Evolutionary conservation across 2,888 invertebrate genomes (phyloP).

Genomic region (Diplolepis rosae): DNA sequence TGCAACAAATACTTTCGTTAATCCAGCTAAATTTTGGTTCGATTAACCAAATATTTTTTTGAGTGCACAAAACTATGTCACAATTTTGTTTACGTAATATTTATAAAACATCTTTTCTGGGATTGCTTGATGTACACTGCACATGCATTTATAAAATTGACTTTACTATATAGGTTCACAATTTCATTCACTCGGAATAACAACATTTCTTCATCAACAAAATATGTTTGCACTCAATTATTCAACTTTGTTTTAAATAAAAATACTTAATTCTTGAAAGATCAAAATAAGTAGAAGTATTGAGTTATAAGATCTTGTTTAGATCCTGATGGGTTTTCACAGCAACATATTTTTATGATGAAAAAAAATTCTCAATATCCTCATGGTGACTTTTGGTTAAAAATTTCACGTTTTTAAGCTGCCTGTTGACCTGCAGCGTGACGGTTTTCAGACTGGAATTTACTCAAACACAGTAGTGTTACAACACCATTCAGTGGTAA

Average conservation of each 20-base stretch:
- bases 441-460: conserved; percentile 85
- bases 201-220: not conserved
- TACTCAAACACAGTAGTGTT: conserved; percentile 95
- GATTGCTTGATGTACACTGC: not conserved
- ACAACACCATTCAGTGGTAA: conserved; percentile 95
- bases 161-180: not conserved
- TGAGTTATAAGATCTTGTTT: no score
- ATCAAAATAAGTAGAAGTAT: no score
- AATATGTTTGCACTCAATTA: not conserved
- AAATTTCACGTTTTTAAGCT: conserved; percentile 29
- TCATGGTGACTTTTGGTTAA: conserved; percentile 14
- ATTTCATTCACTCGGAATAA: not conserved
- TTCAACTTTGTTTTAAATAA: not conserved
- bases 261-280: no score
- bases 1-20: no score
- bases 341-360: not conserved
- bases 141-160: not conserved
- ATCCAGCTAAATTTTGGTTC: no score
- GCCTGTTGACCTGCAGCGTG: conserved; percentile 62
- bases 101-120: no score
- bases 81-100: no score
- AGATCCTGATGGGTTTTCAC: no score
- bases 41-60: no score
- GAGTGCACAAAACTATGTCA: no score
- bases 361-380: not conserved